Evolutionary conservation across 2,888 invertebrate genomes (phyloP).

Genomic region (Notodonta ziczac): DNA sequence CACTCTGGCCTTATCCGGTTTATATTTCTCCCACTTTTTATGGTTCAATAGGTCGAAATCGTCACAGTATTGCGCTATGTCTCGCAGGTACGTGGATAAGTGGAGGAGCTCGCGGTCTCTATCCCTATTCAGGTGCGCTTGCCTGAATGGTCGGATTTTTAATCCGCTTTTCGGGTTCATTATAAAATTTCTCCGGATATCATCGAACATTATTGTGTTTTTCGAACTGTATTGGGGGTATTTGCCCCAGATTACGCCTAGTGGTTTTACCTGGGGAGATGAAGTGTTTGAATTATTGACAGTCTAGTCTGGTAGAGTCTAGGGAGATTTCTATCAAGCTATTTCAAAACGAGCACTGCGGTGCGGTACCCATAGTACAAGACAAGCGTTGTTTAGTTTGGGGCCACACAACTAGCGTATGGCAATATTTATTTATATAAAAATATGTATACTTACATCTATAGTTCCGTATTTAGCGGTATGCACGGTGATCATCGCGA

Average conservation of each 20-base stretch:
- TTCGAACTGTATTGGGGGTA: conserved; percentile 93
- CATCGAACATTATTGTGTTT: conserved; percentile 99
- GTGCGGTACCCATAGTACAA: too few species aligned
- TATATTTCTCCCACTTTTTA: conserved; percentile 95
- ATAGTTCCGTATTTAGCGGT: conserved; percentile 95
- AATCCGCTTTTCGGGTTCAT: conserved; percentile 98
- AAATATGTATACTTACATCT: conserved; percentile 86
- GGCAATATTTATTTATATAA: background rate
- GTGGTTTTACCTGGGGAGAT: conserved; percentile 92
- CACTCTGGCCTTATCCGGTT: conserved; percentile 69
- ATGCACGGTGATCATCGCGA: conserved; percentile 98
- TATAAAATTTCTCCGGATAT: conserved; percentile 96
- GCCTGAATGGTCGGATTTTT: conserved; percentile 94
- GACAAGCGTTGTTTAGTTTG: too few species aligned
- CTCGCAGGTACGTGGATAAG: conserved; percentile 91
- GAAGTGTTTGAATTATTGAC: background rate
- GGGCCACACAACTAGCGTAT: too few species aligned
- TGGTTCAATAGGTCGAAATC: conserved; percentile 95
- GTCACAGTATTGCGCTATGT: conserved; percentile 91
- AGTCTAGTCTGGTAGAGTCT: too few species aligned
- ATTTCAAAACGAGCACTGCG: too few species aligned
- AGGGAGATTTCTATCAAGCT: too few species aligned
- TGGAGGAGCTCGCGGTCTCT: conserved; percentile 93
- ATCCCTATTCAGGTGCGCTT: conserved; percentile 94
- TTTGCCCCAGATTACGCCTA: conserved; percentile 98